Evolutionary conservation across 2,113 vertebrate species (phyloP).

Genomic region (Loxodonta africana): DNA sequence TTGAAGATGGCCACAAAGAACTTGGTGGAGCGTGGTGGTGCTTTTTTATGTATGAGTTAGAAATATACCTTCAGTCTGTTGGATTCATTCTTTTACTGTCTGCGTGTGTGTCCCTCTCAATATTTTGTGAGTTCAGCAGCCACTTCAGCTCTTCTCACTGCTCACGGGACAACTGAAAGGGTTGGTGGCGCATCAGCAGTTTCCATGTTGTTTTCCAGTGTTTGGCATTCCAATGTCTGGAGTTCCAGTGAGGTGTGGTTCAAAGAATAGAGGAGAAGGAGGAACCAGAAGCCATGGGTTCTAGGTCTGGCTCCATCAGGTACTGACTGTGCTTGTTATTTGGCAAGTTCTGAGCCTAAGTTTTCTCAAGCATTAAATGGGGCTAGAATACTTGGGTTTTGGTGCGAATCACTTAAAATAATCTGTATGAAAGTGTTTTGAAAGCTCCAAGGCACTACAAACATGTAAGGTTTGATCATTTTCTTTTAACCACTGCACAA

Average conservation of each 20-base stretch:
- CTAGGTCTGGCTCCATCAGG: background rate
- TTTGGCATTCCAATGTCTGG: background rate
- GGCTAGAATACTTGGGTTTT: background rate
- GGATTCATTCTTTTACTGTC: background rate
- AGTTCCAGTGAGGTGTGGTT: background rate
- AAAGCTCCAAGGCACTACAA: background rate
- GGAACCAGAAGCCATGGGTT: too few relatives aligned
- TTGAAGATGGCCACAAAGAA: background rate
- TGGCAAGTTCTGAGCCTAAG: background rate
- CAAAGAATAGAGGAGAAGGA: background rate
- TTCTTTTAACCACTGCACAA: background rate
- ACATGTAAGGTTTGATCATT: background rate
- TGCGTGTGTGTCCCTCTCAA: rapidly evolving
- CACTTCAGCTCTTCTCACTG: background rate
- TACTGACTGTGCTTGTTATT: background rate
- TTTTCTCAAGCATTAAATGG: background rate
- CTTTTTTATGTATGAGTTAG: background rate
- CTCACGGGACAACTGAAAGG: background rate
- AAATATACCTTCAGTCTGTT: background rate
- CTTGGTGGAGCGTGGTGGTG: background rate
- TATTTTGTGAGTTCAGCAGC: background rate
- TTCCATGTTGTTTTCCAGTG: background rate
- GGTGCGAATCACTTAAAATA: background rate
- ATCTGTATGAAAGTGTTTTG: background rate
- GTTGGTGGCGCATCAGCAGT: background rate